Percentiles rank a stretch among this genome's conserved stretches.
Conservation (phyloP, 2,113 vertebrate species). For the Lynx canadensis region DNA sequence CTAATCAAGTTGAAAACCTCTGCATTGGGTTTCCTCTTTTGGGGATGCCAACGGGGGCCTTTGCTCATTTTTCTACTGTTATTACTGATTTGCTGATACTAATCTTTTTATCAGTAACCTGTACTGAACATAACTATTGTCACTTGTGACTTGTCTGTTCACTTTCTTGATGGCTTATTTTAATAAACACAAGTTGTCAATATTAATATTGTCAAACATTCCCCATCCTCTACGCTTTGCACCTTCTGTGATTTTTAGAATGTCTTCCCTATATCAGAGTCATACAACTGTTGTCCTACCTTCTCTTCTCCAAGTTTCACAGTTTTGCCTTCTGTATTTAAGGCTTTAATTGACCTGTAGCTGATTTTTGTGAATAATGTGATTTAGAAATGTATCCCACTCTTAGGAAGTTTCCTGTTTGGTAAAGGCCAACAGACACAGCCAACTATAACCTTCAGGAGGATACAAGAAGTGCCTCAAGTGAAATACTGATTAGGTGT, state of each 20-base stretch:
- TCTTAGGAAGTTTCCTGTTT: not conserved
- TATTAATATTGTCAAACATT: not conserved
- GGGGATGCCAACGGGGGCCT: not conserved
- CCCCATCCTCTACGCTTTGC: not conserved
- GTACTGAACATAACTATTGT: not conserved
- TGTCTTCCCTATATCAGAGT: not conserved
- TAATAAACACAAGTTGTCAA: not conserved
- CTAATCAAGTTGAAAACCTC: not conserved
- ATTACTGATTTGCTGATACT: not conserved
- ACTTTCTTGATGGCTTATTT: not conserved
- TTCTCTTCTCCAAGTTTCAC: not conserved
- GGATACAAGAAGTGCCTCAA: not conserved
- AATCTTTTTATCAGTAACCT: not conserved
- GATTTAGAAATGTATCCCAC: not conserved
- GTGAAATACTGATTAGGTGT: not conserved
- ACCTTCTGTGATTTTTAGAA: not conserved
- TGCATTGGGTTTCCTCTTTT: not conserved
- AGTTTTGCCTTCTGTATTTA: not conserved
- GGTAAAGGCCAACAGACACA: not conserved
- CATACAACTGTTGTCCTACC: not conserved
- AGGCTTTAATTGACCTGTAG: not conserved
- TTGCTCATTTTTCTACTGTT: not conserved
- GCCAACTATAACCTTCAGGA: not conserved
- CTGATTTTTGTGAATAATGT: not conserved
- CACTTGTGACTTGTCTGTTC: not conserved